Percentiles rank a stretch among this genome's conserved stretches.
phyloP scores from a whole-genome alignment of 2,797 vertebrate genomes.

The Coregonus ussuriensis region DNA sequence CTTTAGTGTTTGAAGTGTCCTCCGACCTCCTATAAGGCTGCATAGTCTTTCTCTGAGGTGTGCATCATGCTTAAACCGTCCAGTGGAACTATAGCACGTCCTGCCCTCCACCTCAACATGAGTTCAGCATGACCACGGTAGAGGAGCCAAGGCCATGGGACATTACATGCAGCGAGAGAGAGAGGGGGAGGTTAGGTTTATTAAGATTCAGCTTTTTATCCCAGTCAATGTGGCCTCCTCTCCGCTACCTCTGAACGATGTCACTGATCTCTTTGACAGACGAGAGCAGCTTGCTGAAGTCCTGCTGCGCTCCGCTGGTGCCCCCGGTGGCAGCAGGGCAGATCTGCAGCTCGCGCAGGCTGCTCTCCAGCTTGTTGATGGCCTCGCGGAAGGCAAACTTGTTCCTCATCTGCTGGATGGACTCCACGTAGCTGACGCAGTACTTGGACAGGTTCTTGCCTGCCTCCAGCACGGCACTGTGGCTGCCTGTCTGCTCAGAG shows the following conservation, averaged over 20 bases:
- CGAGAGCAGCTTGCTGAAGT: conserved; percentile 96
- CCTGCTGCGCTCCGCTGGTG: conserved; percentile 81
- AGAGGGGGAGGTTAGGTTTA: neutral
- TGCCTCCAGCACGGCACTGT: conserved; percentile 92
- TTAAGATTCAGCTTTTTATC: neutral
- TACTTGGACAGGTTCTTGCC: conserved; percentile 97
- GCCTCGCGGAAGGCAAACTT: conserved; percentile 98
- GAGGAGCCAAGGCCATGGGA: conserved; percentile 11
- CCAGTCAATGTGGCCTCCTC: neutral
- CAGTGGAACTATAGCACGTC: conserved; percentile 23
- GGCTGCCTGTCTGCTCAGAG: conserved; percentile 93
- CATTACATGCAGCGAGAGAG: neutral
- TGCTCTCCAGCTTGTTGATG: conserved; percentile 96
- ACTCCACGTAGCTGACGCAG: conserved; percentile 94
- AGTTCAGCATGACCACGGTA: conserved; percentile 20
- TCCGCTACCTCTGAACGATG: conserved; percentile 97
- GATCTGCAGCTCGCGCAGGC: conserved; percentile 93
- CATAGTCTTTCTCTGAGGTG: conserved; percentile 13
- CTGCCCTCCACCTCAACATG: conserved; percentile 19
- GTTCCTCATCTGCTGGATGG: conserved; percentile 99
- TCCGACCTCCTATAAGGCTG: conserved; percentile 30
- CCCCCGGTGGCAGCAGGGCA: conserved; percentile 87
- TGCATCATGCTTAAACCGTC: conserved; percentile 26
- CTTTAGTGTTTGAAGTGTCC: conserved; percentile 38
- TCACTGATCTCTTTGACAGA: conserved; percentile 97